Conservation (phyloP, 2,888 invertebrate species). For the Xylocampa areola region DNA sequence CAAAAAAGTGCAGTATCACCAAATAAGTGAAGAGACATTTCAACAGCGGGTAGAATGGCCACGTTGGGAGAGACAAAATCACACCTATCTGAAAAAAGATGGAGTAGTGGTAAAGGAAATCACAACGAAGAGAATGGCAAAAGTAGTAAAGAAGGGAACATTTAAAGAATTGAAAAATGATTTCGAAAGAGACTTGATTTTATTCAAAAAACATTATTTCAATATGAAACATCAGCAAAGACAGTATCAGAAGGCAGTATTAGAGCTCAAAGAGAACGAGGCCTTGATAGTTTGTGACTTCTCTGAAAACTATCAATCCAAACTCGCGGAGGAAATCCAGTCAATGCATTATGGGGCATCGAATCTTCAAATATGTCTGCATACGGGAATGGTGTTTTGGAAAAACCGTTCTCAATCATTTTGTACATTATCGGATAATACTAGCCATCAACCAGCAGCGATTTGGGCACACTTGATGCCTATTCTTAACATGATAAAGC, state of each 20-base stretch:
- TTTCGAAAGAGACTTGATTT: not conserved
- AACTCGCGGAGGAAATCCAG: slow-evolving; percentile 26
- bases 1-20: not conserved
- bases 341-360: slow-evolving; percentile 35
- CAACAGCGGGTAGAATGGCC: not conserved
- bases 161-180: not conserved
- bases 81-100: slow-evolving; percentile 1
- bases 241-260: not conserved
- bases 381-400: slow-evolving; percentile 27
- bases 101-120: not conserved
- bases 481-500: slow-evolving; percentile 7
- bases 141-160: not conserved
- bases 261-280: slow-evolving; percentile 1
- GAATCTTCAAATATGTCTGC: slow-evolving; percentile 31
- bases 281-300: not conserved
- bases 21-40: not conserved
- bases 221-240: not conserved
- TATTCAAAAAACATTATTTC: not conserved
- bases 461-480: slow-evolving; percentile 11
- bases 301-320: slow-evolving; percentile 6
- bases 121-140: not conserved
- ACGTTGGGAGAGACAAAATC: not conserved
- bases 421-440: slow-evolving; percentile 21
- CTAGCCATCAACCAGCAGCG: slow-evolving; percentile 12
- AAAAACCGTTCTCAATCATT: slow-evolving; percentile 22